A percentile compares a stretch with the other conserved stretches of the same genome.
Evolutionary conservation across 2,113 vertebrate genomes (phyloP).

Genomic region (Sander vitreus): DNA sequence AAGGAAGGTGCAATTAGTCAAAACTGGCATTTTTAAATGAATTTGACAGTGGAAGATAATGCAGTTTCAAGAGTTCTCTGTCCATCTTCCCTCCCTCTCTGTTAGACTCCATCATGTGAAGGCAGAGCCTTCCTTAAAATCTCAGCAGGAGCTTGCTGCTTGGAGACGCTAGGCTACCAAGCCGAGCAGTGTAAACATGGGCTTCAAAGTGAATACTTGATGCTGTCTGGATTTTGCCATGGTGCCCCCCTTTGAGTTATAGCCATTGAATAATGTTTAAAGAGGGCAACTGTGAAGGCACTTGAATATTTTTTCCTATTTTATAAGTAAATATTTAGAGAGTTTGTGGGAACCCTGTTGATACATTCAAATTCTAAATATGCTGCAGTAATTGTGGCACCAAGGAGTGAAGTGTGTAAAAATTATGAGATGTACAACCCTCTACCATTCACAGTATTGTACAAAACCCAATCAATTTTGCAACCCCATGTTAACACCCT

Average conservation of each 20-base stretch:
- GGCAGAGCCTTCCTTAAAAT: constrained; percentile 56
- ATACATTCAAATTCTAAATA: constrained; percentile 29
- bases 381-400: constrained; percentile 13
- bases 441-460: not conserved
- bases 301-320: constrained; percentile 15
- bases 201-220: constrained; percentile 73
- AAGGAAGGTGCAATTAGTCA: constrained; percentile 64
- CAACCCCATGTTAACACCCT: constrained; percentile 35
- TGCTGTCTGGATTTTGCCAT: constrained; percentile 55
- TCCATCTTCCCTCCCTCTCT: constrained; percentile 38
- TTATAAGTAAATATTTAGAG: constrained; percentile 62
- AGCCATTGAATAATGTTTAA: constrained; percentile 54
- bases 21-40: constrained; percentile 57
- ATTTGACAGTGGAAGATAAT: constrained; percentile 59
- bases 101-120: constrained; percentile 62
- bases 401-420: constrained; percentile 16
- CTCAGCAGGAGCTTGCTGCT: constrained; percentile 65
- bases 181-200: constrained; percentile 61
- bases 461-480: constrained; percentile 33
- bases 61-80: constrained; percentile 33
- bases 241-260: constrained; percentile 56
- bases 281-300: constrained; percentile 44
- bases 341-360: constrained; percentile 36
- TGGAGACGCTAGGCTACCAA: constrained; percentile 52
- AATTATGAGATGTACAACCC: constrained; percentile 12